Base-by-base conservation (phyloP, 2,888 invertebrate genomes). In the Branchipolynoe longqiensis region DNA sequence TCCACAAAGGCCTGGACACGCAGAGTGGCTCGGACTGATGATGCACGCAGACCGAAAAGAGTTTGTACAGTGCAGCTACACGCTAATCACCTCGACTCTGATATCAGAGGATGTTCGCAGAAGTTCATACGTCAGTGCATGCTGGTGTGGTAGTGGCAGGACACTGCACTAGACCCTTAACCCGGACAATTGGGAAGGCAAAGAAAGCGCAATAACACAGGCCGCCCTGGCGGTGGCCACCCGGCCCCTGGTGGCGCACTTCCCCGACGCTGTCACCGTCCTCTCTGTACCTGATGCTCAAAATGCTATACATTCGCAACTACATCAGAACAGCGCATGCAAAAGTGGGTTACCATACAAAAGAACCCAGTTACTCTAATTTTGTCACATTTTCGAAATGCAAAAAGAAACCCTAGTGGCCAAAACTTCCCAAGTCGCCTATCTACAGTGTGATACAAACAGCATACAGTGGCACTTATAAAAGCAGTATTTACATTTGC, bases 401-500 rank as follows among this genome's bases (percentile, higher is more conserved):
- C 69, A 69, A 22, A 38, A n/a, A n/a, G n/a, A n/a, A 4, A 69
- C 38, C 33, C 69, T 38, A 22, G 18, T 14, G n/a, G 69, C 69
- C 69, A 18, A 33, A 78, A 78, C 78, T 78, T 78, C 78, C 78
- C 78, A 78, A 78, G 48, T 31, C 6, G 25, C 38, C 38, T 73
- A 41, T 73, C 73, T 73, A 73, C 73, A 40, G 73, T 73, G 73
- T 40, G 38, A 73, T 40, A n/a, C 73, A 38, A 73, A 18, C 8
- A 38, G n/a, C 73, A 12, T 36, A 54, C 78, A 48, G 28, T 78
- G 78, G 41, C 78, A 78, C 78, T 41, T 78, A 40, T 73, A n/a
- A 78, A 78, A 48, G 78, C 78, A 54, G 78, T 78, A 78, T 78
- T n/a, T 78, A 78, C 78, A 78, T 62, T 18, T 4, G 62, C 62